Percentiles rank a stretch among this genome's conserved stretches.
Evolutionary conservation across 2,888 invertebrate species (phyloP).

Genomic region (Diaprepes abbreviatus): DNA sequence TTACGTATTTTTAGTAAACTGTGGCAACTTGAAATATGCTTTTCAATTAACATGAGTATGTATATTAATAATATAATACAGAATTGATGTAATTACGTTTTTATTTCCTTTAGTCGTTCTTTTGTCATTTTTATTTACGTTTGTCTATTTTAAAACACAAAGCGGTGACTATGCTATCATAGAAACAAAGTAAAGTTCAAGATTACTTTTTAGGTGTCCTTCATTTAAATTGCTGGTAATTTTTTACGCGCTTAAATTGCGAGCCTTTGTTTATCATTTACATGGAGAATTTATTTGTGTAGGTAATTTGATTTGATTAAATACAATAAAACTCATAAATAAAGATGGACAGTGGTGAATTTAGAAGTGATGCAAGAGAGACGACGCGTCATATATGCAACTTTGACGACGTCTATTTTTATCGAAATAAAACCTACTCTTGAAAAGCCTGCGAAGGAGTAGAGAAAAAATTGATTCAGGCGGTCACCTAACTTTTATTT

Average conservation of each 20-base stretch:
- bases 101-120: neutral
- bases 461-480: too few species aligned
- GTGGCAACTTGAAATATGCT: too few species aligned
- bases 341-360: too few species aligned
- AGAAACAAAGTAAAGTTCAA: slow-evolving; percentile 26
- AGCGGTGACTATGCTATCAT: neutral
- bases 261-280: slow-evolving; percentile 7
- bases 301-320: neutral
- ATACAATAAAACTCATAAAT: neutral
- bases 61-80: too few species aligned
- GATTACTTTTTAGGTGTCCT: slow-evolving; percentile 23
- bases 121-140: slow-evolving; percentile 17
- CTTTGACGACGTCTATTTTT: too few species aligned
- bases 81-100: neutral
- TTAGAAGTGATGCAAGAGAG: too few species aligned
- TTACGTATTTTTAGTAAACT: too few species aligned
- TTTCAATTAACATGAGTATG: too few species aligned
- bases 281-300: neutral
- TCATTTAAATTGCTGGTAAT: slow-evolving; percentile 23
- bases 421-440: too few species aligned
- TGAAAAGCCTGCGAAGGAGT: too few species aligned
- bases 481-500: too few species aligned
- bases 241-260: slow-evolving; percentile 9
- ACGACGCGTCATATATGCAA: too few species aligned
- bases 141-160: slow-evolving; percentile 3